A percentile compares a stretch with the other conserved stretches of the same genome.
phyloP scores from a whole-genome alignment of 2,797 vertebrate species.

The Otus scops region DNA sequence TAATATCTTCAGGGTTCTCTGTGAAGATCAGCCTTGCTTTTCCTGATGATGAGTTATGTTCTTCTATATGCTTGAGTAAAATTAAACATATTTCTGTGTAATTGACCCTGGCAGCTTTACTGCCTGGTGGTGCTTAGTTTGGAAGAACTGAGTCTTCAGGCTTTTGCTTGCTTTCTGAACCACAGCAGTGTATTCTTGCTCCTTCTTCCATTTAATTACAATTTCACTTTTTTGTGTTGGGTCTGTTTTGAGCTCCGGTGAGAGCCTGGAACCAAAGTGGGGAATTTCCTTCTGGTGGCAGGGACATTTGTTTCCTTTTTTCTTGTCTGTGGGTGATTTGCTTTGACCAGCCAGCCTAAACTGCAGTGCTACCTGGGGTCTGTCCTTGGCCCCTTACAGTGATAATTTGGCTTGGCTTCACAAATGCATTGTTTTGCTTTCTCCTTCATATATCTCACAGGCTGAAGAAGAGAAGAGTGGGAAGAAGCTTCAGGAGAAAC shows the following conservation, averaged over 20 bases:
- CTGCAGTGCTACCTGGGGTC: background rate
- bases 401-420: background rate
- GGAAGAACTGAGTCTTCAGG: background rate
- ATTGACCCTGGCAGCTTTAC: background rate
- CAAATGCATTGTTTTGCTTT: background rate
- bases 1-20: background rate
- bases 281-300: background rate
- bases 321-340: background rate
- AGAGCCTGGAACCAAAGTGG: background rate
- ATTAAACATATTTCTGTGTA: background rate
- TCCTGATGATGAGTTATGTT: background rate
- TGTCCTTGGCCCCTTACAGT: background rate
- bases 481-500: conserved; percentile 40
- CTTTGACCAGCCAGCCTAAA: background rate
- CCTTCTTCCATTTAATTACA: background rate
- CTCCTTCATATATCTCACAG: conserved; percentile 56
- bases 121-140: background rate
- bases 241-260: background rate
- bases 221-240: background rate
- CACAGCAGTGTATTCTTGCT: background rate
- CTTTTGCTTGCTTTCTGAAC: background rate
- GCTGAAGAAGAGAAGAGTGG: conserved; percentile 53
- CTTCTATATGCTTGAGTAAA: background rate
- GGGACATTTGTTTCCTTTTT: background rate
- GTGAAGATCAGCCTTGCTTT: background rate